These are phyloP conservation scores for Lasioglossum marginatum DNA, from an alignment of 2,888 invertebrate species.

Conservation along the genomic window DNA sequence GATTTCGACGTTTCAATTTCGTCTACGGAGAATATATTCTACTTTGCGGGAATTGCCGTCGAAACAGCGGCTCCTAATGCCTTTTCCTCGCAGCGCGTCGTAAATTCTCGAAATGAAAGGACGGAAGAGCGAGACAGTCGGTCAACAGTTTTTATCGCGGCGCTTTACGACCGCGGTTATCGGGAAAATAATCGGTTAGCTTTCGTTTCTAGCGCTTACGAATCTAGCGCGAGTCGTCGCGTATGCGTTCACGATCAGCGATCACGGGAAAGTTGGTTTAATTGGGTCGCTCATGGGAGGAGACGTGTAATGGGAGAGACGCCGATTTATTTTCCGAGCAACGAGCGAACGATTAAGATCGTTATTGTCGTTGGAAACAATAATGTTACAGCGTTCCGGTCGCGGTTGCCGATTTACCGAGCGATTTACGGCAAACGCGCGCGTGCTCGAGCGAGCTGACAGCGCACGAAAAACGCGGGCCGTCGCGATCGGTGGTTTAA, in stretches of 20 bases:
- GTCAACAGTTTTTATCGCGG: background rate
- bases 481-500: conserved; percentile 21
- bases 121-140: background rate
- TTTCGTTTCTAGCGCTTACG: too few species aligned
- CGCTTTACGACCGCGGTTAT: background rate
- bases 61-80: background rate
- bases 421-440: background rate
- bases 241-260: background rate
- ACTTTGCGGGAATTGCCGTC: background rate
- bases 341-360: conserved; percentile 26
- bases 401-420: background rate
- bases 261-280: background rate
- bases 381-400: conserved; percentile 18
- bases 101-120: background rate
- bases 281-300: conserved; percentile 14
- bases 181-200: conserved; percentile 3
- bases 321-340: conserved; percentile 1
- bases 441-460: background rate
- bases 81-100: background rate
- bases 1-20: background rate
- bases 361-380: conserved; percentile 22
- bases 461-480: background rate
- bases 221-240: background rate
- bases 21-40: background rate
- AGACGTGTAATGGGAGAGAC: background rate